phyloP scores from a whole-genome alignment of 2,113 vertebrate genomes.

The Gallinago paraguaiae region DNA sequence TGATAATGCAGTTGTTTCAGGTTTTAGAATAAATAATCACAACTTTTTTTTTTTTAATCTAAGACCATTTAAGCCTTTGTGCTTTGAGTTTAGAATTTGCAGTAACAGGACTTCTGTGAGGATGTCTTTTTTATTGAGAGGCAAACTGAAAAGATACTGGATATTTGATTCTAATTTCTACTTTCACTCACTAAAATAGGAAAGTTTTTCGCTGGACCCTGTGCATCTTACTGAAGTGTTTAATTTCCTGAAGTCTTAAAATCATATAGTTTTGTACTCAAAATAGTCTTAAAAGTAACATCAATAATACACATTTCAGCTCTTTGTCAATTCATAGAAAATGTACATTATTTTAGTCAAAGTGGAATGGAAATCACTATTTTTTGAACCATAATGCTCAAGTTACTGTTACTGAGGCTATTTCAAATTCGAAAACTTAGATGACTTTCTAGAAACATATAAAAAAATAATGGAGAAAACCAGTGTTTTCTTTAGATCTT shows the following conservation, averaged over 20 bases:
- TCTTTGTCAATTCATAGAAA: background rate
- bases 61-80: background rate
- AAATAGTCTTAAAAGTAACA: background rate
- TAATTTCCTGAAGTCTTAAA: background rate
- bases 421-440: background rate
- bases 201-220: background rate
- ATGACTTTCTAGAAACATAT: background rate
- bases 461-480: accelerated
- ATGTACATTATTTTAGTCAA: background rate
- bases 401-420: background rate
- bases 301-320: background rate
- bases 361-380: background rate
- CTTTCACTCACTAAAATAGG: background rate
- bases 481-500: background rate
- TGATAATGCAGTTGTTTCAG: background rate
- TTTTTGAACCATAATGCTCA: background rate
- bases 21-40: background rate
- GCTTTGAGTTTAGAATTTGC: background rate
- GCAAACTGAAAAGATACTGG: background rate
- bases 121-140: background rate
- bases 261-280: background rate
- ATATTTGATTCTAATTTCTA: background rate
- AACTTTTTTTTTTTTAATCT: background rate
- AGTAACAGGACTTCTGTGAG: background rate
- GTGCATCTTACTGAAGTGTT: background rate